Evolutionary conservation across 2,113 vertebrate genomes (phyloP), one percentile per base, ranked within the genome.

Genomic region (Myiopsitta monachus): DNA sequence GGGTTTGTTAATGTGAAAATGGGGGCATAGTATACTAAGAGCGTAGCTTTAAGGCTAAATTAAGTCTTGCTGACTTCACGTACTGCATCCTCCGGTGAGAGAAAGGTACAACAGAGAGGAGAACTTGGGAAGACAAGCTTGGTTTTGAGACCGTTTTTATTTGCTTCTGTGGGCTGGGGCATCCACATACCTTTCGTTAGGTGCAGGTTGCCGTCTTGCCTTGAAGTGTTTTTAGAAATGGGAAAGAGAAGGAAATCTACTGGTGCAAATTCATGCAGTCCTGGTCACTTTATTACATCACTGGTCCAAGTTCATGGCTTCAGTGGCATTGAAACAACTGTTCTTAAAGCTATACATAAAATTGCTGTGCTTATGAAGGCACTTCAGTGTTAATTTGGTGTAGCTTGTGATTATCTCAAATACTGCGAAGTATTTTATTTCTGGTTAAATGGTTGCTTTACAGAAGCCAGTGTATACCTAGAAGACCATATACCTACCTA

Each of bases 331-430:
- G 8, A 49, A 44, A 79, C 44, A 68, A 7, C 14, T 61, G 39
- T 38, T 62, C 9, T 38, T 19, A 23, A 57, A 33, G 33, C 43
- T 72, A 3, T 30, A 18, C 4, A 3, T 66, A 22, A 55, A 69
- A 44, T 9, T 14, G 52, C 47, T 1, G 0, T 11, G 14, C 41
- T 78, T 33, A 3, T 17, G 33, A 24, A 30, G 38, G 46, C 62
- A 46, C 36, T 41, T 84, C 27, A 70, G 0, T 22, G 10, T 61
- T 44, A 69, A 5, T 44, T 76, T 22, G 19, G 8, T 33, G 14
- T 57, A 15, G 47, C 16, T 54, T 57, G 24, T 33, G 15, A 6
- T 26, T 23, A 52, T 17, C 33, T 52, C 49, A 51, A 11, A 43
- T 3, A 30, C 31, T 31, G 39, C 46, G 9, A 64, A 80, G n/a